phyloP scores from a whole-genome alignment of 2,113 vertebrate species.

The Phrynocephalus versicolor region DNA sequence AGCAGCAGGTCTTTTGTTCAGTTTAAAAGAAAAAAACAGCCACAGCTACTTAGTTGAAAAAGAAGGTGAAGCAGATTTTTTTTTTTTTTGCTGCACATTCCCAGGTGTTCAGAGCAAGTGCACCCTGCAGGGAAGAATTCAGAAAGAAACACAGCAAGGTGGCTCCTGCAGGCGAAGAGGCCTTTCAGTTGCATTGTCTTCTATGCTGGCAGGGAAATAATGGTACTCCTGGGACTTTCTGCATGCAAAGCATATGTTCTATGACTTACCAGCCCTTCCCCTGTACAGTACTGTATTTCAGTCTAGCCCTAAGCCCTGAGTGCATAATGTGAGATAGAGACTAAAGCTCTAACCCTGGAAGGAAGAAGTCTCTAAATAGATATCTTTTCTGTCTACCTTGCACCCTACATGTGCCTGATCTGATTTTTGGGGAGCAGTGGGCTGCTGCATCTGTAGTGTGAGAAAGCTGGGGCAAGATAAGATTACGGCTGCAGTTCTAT shows the following conservation, averaged over 20 bases:
- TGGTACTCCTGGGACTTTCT: neutral
- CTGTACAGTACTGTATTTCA: neutral
- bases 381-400: neutral
- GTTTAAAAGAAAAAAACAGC: neutral
- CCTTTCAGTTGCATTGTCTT: neutral
- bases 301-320: neutral
- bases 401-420: conserved; percentile 16
- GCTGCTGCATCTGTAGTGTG: neutral
- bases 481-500: neutral
- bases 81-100: neutral
- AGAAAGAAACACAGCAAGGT: neutral
- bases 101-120: neutral
- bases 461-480: neutral
- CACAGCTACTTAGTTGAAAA: neutral
- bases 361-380: neutral
- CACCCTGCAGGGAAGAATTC: neutral
- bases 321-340: rapidly evolving
- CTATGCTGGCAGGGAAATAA: neutral
- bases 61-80: neutral
- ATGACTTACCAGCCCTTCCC: neutral
- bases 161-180: neutral
- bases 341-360: neutral
- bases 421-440: neutral
- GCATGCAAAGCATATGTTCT: neutral
- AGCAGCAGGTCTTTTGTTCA: neutral